Percentiles rank a stretch among this genome's conserved stretches.
These are phyloP conservation scores for Bos taurus DNA, from an alignment of 2,113 vertebrate genomes.

Conservation along the genomic window DNA sequence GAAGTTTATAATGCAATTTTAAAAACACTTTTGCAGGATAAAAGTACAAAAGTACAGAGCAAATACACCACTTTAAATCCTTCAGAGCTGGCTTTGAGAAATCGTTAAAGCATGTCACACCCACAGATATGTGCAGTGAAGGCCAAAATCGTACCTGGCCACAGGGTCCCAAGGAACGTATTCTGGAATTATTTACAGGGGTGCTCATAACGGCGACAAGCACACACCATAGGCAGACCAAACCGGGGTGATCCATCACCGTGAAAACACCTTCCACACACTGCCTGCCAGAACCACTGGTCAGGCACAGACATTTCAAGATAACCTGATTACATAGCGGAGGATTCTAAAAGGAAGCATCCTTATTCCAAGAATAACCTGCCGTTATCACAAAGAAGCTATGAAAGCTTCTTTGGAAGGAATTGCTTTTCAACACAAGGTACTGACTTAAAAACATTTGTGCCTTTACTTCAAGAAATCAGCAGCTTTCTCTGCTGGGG, in stretches of 20 bases:
- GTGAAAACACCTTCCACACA: not conserved
- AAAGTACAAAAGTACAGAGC: not conserved
- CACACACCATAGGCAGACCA: rapidly evolving
- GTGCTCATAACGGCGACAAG: not conserved
- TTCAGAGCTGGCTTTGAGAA: not conserved
- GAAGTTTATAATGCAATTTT: not conserved
- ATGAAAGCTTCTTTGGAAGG: not conserved
- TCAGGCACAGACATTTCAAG: not conserved
- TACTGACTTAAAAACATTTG: not conserved
- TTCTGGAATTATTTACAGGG: not conserved
- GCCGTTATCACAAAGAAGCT: not conserved
- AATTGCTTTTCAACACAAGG: not conserved
- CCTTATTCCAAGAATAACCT: not conserved
- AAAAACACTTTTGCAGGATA: not conserved
- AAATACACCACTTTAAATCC: not conserved
- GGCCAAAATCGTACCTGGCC: not conserved
- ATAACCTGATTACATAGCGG: not conserved
- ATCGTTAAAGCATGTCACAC: not conserved
- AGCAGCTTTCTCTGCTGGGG: constrained; percentile 2
- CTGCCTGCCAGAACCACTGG: not conserved
- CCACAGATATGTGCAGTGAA: not conserved
- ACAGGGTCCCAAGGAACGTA: not conserved
- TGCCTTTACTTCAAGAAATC: constrained; percentile 28
- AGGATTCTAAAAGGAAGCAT: not conserved
- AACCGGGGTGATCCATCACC: not conserved